Percentiles rank a stretch among this genome's conserved stretches.
These are phyloP conservation scores for Acrobeloides nanus DNA, from an alignment of 2,888 invertebrate genomes.

Conservation along the genomic window DNA sequence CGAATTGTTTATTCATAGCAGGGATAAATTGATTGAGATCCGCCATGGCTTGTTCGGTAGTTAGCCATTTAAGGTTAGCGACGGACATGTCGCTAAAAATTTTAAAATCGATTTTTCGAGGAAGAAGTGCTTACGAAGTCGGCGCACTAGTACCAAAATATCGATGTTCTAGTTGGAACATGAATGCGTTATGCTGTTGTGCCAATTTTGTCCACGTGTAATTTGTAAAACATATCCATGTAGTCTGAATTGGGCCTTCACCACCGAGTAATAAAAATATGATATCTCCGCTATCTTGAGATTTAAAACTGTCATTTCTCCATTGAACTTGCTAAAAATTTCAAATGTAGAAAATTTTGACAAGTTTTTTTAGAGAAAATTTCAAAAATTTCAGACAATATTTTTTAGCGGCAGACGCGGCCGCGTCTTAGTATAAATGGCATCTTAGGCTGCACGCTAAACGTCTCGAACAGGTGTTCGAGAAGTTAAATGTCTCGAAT, in stretches of 20 bases:
- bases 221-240: conserved; percentile 17
- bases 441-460: too few relatives aligned
- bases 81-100: conserved; percentile 65
- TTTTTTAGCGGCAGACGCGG: too few relatives aligned
- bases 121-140: neutral
- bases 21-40: conserved; percentile 76
- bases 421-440: too few relatives aligned
- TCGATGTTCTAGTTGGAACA: conserved; percentile 42
- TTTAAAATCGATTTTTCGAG: neutral
- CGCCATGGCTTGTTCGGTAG: conserved; percentile 62
- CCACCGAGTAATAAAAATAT: conserved; percentile 91
- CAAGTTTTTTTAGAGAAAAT: too few relatives aligned
- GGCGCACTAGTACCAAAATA: conserved; percentile 30
- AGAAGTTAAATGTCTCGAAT: too few relatives aligned
- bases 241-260: conserved; percentile 64
- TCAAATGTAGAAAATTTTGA: too few relatives aligned
- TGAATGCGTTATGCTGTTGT: conserved; percentile 31
- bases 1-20: conserved; percentile 22
- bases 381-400: too few relatives aligned
- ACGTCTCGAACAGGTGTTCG: too few relatives aligned
- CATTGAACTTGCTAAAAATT: too few relatives aligned
- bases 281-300: too few relatives aligned
- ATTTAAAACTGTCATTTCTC: too few relatives aligned
- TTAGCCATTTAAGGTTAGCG: conserved; percentile 72
- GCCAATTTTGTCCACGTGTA: conserved; percentile 30